Percentiles rank a stretch among this genome's conserved stretches.
phyloP scores from a whole-genome alignment of 2,797 vertebrate genomes.

The Siniperca scherzeri region DNA sequence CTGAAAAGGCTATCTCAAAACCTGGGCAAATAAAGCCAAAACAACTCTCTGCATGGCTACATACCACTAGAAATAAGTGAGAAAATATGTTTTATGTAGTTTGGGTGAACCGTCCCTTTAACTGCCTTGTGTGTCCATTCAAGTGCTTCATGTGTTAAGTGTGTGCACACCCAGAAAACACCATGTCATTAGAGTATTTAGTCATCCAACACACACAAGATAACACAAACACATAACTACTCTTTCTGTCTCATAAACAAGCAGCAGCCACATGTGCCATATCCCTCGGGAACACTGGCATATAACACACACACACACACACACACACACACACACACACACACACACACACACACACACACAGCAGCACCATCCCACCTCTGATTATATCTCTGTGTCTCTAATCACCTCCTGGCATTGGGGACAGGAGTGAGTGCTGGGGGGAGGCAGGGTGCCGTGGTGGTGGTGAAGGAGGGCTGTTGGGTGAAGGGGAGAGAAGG shows the following conservation, averaged over 20 bases:
- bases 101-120: background rate
- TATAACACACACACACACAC: conserved; percentile 12
- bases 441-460: conserved; percentile 77
- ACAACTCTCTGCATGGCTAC: background rate
- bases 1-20: background rate
- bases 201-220: conserved; percentile 32
- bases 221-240: conserved; percentile 29
- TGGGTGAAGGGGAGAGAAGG: conserved; percentile 85
- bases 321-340: conserved; percentile 5
- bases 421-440: conserved; percentile 82
- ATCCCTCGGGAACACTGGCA: conserved; percentile 60
- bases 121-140: background rate
- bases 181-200: conserved; percentile 7
- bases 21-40: background rate
- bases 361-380: conserved; percentile 82
- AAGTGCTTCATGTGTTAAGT: background rate
- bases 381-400: conserved; percentile 93
- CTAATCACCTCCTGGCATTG: conserved; percentile 94
- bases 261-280: conserved; percentile 48
- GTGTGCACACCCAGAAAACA: conserved; percentile 4
- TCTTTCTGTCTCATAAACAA: conserved; percentile 29
- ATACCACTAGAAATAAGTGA: background rate
- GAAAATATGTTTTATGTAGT: background rate
- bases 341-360: conserved; percentile 27
- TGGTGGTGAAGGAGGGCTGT: conserved; percentile 71